Percentiles rank a stretch among this genome's conserved stretches.
Conservation (phyloP, 2,797 vertebrate genomes). For the Pangasius larnaudii region DNA sequence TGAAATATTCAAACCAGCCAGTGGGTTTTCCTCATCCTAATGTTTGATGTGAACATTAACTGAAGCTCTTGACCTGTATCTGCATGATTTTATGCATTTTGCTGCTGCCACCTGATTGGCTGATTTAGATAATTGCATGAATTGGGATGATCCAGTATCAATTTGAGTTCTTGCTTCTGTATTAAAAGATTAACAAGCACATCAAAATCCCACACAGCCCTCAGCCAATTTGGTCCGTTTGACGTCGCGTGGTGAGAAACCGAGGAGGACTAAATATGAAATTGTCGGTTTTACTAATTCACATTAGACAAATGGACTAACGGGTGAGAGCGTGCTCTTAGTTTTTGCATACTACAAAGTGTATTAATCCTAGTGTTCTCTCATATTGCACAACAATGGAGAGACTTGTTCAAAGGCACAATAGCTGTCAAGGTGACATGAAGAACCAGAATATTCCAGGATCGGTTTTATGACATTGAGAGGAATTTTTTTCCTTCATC, state of each 20-base stretch:
- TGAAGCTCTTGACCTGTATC: background rate
- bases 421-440: background rate
- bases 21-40: background rate
- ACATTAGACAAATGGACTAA: too few relatives aligned
- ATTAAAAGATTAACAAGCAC: background rate
- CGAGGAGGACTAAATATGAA: background rate
- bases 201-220: background rate
- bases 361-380: background rate
- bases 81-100: background rate
- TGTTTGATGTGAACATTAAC: background rate
- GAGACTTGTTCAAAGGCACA: background rate
- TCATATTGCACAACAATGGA: background rate
- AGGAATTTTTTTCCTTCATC: background rate
- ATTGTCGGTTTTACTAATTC: background rate
- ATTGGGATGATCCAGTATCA: background rate
- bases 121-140: background rate
- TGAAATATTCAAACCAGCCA: background rate
- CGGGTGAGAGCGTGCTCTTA: background rate
- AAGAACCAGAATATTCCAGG: conserved; percentile 6
- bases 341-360: background rate
- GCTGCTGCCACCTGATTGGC: background rate
- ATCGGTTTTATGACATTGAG: background rate
- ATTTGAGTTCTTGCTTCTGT: background rate
- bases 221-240: background rate
- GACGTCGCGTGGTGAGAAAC: background rate